These are phyloP conservation scores for Marcusenius ussheri DNA, from an alignment of 2,113 vertebrate genomes.

Conservation along the genomic window DNA sequence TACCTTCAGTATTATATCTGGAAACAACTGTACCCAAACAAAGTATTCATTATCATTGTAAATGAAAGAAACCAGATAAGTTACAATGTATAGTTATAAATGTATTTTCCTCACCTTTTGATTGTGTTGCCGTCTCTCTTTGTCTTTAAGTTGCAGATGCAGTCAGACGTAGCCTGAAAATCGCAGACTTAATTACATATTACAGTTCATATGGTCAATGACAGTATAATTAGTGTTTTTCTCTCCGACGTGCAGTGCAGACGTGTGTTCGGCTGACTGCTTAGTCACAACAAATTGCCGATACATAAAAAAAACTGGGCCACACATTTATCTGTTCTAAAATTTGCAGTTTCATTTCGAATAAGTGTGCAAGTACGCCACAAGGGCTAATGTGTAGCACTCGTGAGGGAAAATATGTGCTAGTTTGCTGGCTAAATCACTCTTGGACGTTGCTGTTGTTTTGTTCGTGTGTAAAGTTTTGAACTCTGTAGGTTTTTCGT, in stretches of 20 bases:
- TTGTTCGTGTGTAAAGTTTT: background rate
- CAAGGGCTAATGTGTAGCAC: background rate
- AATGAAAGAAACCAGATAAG: background rate
- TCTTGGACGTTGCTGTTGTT: background rate
- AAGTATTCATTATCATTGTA: background rate
- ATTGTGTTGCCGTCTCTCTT: background rate
- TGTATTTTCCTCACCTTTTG: background rate
- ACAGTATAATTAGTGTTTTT: background rate
- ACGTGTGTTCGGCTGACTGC: background rate
- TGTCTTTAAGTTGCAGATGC: background rate
- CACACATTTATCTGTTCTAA: background rate
- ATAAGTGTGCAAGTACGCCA: background rate
- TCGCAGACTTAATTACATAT: background rate
- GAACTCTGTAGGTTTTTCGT: background rate
- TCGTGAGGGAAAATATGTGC: background rate
- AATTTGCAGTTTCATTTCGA: background rate
- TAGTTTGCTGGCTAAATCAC: background rate
- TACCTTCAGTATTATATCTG: background rate
- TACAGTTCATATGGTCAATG: background rate
- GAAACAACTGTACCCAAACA: background rate
- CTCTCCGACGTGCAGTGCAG: background rate
- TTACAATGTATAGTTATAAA: background rate
- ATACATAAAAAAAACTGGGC: background rate
- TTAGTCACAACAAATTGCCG: background rate
- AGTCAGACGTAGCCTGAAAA: background rate